Base-by-base conservation (phyloP, 2,113 vertebrate species). In the Larimichthys crocea region DNA sequence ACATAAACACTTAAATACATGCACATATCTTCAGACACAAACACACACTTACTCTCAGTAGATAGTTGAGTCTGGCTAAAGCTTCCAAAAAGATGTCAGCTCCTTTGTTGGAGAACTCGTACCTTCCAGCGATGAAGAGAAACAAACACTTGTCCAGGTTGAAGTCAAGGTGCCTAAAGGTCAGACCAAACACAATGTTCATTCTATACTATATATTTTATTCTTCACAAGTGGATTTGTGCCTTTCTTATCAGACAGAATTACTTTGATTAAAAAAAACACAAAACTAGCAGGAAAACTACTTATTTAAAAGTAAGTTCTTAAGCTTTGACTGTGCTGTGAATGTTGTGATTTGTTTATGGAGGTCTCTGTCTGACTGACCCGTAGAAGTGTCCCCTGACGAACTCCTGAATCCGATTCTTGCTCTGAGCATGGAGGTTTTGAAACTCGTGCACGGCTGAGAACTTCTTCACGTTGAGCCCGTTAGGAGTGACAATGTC, bases 381-480 rank as follows among this genome's bases (percentile, higher is more conserved):
- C 97, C 97, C 97, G 4, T 98, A 98, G 90, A 98, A 98, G 81
- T 98, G 97, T 12, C 97, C 97, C 53, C 97, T 93, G 89, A 98
- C 95, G 73, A 98, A 98, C 90, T 98, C 97, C 89, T 98, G 97
- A 85, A 98, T 97, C 10, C 97, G 96, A 40, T 91, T 96, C 86
- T 98, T 98, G 95, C 96, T 98, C 93, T 97, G 96, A 40, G 97
- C 97, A 1, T 98, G 97, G 22, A 98, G 96, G 91, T 98, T 98
- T 92, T 98, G 97, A 90, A 98, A 98, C 92, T 98, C 97, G 0
- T 98, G 97, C 95, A 98, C 96, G 22, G 97, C 97, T 2, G 97
- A 98, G 88, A 98, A 98, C 90, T 97, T 98, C 94, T 97, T 98
- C 76, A 98, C 96, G 2, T 98, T 98, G 84, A 98, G 92, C 12